Conservation (phyloP, 2,113 vertebrate genomes). For the Myrmecophaga tridactyla region DNA sequence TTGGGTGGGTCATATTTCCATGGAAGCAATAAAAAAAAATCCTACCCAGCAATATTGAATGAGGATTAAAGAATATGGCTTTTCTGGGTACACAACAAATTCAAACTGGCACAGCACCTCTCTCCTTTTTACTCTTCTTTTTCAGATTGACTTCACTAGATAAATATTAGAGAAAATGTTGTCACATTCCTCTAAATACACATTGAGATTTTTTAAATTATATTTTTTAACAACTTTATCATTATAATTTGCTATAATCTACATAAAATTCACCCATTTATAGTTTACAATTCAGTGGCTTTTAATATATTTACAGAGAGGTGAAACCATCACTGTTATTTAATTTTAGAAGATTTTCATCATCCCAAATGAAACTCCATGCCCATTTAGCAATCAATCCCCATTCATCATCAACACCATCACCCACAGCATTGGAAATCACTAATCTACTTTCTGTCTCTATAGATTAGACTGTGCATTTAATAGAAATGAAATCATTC, state of each 20-base stretch:
- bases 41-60: no score
- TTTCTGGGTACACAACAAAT: no score
- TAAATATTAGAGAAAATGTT: background rate
- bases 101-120: no score
- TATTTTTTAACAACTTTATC: background rate
- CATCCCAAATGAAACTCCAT: background rate
- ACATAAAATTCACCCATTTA: no score
- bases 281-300: background rate
- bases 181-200: background rate
- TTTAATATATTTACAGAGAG: background rate
- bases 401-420: no score
- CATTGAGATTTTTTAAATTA: background rate
- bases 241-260: no score
- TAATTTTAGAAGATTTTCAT: background rate
- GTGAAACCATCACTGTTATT: background rate
- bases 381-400: background rate
- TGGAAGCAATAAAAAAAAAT: no score
- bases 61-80: no score
- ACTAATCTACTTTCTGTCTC: no score
- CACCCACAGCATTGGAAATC: no score
- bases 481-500: background rate
- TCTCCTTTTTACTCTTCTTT: background rate
- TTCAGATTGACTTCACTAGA: background rate
- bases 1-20: no score
- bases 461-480: background rate